phyloP scores from a whole-genome alignment of 2,797 vertebrate genomes.

The Xiphophorus birchmanni region DNA sequence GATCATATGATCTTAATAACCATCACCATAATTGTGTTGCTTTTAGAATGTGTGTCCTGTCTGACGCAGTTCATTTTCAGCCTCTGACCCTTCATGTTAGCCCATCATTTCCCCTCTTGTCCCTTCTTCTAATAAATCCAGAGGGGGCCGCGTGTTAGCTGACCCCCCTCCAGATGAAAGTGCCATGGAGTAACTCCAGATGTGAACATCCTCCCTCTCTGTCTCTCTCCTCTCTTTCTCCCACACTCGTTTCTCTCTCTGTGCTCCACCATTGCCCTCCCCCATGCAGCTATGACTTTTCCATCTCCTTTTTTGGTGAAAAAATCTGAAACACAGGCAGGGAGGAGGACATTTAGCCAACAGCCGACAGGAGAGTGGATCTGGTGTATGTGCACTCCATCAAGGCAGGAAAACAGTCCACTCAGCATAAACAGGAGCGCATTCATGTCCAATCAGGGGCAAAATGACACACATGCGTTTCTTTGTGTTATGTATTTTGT shows the following conservation, averaged over 20 bases:
- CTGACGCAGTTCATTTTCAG: slow-evolving; percentile 36
- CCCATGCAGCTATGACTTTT: slow-evolving; percentile 72
- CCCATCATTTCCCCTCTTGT: slow-evolving; percentile 42
- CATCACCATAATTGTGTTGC: slow-evolving; percentile 9
- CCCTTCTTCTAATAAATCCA: slow-evolving; percentile 70
- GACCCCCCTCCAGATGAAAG: slow-evolving; percentile 69
- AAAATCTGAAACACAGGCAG: slow-evolving; percentile 77
- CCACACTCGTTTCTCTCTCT: slow-evolving; percentile 56
- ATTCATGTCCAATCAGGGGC: slow-evolving; percentile 27
- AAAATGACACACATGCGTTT: not conserved
- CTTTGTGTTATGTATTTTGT: slow-evolving; percentile 6
- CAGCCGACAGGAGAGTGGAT: slow-evolving; percentile 63
- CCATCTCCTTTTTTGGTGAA: slow-evolving; percentile 89
- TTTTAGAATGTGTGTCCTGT: not conserved
- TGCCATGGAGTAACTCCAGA: slow-evolving; percentile 82
- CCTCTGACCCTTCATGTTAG: slow-evolving; percentile 52
- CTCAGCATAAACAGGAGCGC: slow-evolving; percentile 73
- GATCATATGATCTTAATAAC: not conserved
- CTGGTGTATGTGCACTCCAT: slow-evolving; percentile 70
- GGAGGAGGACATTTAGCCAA: slow-evolving; percentile 75
- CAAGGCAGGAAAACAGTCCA: slow-evolving; percentile 72
- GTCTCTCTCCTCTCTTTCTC: slow-evolving; percentile 45
- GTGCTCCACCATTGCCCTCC: slow-evolving; percentile 66
- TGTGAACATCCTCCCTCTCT: slow-evolving; percentile 72
- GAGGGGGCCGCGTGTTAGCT: slow-evolving; percentile 53